Percentiles rank a stretch among this genome's conserved stretches.
Evolutionary conservation across 2,888 invertebrate species (phyloP).

Genomic region (Beris morrisii): DNA sequence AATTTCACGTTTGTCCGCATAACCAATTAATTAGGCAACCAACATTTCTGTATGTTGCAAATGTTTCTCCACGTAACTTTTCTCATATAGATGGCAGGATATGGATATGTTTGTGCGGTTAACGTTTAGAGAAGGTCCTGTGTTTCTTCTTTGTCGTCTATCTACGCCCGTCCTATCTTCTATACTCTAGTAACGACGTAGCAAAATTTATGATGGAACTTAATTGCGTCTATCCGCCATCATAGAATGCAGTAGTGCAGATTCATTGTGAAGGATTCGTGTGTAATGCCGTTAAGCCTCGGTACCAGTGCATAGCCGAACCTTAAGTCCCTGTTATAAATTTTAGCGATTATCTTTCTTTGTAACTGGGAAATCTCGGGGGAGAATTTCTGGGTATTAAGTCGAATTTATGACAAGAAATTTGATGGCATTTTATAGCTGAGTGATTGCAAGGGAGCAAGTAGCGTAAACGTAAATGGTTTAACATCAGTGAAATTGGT

Average conservation of each 20-base stretch:
- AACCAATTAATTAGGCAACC: slow-evolving; percentile 19
- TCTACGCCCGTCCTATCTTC: neutral
- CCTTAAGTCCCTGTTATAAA: slow-evolving; percentile 5
- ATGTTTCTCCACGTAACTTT: too few relatives aligned
- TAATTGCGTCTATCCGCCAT: slow-evolving; percentile 14
- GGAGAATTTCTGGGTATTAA: slow-evolving; percentile 11
- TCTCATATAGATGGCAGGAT: too few relatives aligned
- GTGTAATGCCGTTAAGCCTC: slow-evolving; percentile 2
- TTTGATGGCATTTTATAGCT: slow-evolving; percentile 2
- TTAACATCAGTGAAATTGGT: too few relatives aligned
- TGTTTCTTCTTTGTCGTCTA: neutral
- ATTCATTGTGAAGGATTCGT: slow-evolving; percentile 3
- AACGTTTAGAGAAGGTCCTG: neutral
- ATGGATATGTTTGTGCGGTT: neutral
- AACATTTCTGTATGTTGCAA: too few relatives aligned
- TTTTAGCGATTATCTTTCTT: slow-evolving; percentile 16
- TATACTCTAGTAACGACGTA: neutral
- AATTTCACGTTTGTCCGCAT: slow-evolving; percentile 14
- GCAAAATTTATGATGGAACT: slow-evolving; percentile 1
- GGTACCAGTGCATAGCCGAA: slow-evolving; percentile 1
- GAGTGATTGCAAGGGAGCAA: too few relatives aligned
- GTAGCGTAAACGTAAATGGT: too few relatives aligned
- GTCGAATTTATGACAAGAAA: slow-evolving; percentile 13
- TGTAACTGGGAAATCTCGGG: slow-evolving; percentile 7
- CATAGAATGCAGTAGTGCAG: slow-evolving; percentile 9